Evolutionary conservation across 1,140 invertebrate species (phyloP), one percentile per base, ranked within the genome.

Genomic region (Pemphigus obesinymphae): DNA sequence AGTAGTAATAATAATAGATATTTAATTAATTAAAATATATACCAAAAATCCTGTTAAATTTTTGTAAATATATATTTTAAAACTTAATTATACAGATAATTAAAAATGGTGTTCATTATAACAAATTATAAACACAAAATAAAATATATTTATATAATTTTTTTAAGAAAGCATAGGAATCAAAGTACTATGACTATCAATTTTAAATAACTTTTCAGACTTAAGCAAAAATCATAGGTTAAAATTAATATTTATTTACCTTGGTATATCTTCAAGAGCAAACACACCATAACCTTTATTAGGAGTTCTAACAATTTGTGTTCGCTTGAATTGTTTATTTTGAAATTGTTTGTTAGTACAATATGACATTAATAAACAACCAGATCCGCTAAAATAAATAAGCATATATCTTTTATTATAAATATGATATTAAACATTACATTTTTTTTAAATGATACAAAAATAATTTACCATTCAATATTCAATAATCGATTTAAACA

Each of bases 341-440:
- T 98, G 95, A 88, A 99, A 99, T 82, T 95, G 90, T 89, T 94
- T 96, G 86, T 99, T 99, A 0, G 94, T 95, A 90, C 97, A 99
- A 82, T 92, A 90, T 29, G 95, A 92, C 3, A 92, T 92, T 75
- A 97, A 92, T 63, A 92, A 91, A 89, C 97, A 99, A 86, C 95
- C 89, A 0, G 92, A 91, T 31, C 96, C 96, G 90, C 95, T 97
- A 87, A 45, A 90, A 90, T 82, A 23, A 63, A 76, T 70, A 68
- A 83, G 58, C 37, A 43, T 4, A 58, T 7, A 50, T n/a, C n/a
- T n/a, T 34, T 55, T 53, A n/a, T 34, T 26, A 50, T n/a, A 70
- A 55, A n/a, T 26, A 26, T 23, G 23, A 55, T 55, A 55, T 17
- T 20, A 61, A 61, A 11, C n/a, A n/a, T 23, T 53, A n/a, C 7